Evolutionary conservation across 2,113 vertebrate species (phyloP).

Genomic region (Sorex fumeus): DNA sequence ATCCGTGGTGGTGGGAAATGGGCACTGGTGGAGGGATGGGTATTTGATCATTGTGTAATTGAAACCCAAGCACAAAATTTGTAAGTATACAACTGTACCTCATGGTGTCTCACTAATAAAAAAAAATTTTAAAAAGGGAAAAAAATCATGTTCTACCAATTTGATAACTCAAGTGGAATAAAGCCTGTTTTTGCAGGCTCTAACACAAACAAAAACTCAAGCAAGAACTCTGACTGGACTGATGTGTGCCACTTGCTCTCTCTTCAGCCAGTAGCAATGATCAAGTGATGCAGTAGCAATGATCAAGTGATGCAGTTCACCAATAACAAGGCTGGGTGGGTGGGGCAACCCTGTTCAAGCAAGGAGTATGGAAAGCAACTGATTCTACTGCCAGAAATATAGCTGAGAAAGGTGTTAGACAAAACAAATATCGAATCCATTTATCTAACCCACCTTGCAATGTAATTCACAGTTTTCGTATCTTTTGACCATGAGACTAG

Average conservation of each 20-base stretch:
- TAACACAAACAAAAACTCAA: not conserved
- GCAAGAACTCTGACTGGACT: not conserved
- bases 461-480: conserved; percentile 16
- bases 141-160: not conserved
- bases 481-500: not conserved
- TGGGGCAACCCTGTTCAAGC: not conserved
- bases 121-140: too few species aligned
- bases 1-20: too few species aligned
- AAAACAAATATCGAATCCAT: not conserved
- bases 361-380: not conserved
- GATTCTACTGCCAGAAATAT: conserved; percentile 24
- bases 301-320: not conserved
- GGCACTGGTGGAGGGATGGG: too few species aligned
- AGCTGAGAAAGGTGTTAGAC: not conserved
- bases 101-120: too few species aligned
- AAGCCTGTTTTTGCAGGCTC: not conserved
- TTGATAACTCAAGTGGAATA: not conserved
- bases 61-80: too few species aligned
- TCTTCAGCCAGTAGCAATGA: not conserved
- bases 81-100: too few species aligned
- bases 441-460: not conserved
- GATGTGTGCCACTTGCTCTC: not conserved
- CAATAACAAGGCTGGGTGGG: not conserved
- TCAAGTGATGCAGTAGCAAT: not conserved
- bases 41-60: too few species aligned